phyloP scores from a whole-genome alignment of 2,113 vertebrate species.

The Gallinago media region DNA sequence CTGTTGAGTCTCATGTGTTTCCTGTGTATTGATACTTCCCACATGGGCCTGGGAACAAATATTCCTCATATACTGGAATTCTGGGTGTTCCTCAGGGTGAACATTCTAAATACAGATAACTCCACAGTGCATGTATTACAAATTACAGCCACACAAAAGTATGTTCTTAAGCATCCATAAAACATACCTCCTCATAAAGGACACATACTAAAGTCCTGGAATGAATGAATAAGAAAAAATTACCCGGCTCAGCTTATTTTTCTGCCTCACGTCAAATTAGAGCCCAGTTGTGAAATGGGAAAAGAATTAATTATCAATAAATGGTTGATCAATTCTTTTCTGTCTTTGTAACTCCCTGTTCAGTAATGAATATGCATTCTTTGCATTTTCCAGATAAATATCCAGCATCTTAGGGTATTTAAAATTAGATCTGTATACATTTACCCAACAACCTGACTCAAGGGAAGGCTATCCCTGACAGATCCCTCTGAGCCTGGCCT shows the following conservation, averaged over 20 bases:
- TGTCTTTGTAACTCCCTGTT: slow-evolving; percentile 16
- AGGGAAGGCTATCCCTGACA: too few species aligned
- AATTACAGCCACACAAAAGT: neutral
- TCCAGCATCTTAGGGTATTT: slow-evolving; percentile 71
- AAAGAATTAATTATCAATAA: slow-evolving; percentile 56
- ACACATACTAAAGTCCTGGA: neutral
- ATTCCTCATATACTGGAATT: neutral
- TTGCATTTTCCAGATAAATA: slow-evolving; percentile 70
- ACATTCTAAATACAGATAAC: neutral
- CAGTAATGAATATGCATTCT: slow-evolving; percentile 65
- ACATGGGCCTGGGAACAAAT: accelerated
- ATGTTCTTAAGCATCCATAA: neutral
- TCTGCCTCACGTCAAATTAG: neutral
- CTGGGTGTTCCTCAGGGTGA: neutral
- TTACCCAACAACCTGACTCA: too few species aligned
- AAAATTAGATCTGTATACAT: slow-evolving; percentile 78
- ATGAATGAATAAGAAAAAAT: neutral
- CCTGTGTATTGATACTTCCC: neutral
- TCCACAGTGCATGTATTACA: neutral
- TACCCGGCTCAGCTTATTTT: slow-evolving; percentile 20
- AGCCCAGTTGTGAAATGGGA: slow-evolving; percentile 26
- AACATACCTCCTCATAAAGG: neutral
- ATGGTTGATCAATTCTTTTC: slow-evolving; percentile 62
- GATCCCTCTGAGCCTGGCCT: too few species aligned
- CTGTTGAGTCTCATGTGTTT: accelerated